Conservation (phyloP, 1,140 invertebrate species). For the Drosophila sulfurigaster region DNA sequence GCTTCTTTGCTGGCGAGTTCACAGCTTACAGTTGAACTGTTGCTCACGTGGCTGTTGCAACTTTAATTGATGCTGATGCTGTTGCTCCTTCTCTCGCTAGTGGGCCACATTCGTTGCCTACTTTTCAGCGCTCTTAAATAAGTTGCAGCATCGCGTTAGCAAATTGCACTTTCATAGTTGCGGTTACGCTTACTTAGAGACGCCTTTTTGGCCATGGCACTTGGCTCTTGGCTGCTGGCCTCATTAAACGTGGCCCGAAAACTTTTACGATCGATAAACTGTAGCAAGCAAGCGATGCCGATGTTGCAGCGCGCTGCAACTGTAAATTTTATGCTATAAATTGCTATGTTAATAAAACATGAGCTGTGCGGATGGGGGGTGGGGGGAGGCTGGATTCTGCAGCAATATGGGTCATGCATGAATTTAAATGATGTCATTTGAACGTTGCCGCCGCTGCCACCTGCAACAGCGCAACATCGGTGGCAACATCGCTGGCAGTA, state of each 20-base stretch:
- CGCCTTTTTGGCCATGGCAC: constrained; percentile 38
- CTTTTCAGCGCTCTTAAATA: constrained; percentile 41
- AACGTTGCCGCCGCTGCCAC: constrained; percentile 51
- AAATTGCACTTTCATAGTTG: constrained; percentile 52
- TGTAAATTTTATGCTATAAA: constrained; percentile 80
- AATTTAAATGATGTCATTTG: constrained; percentile 82
- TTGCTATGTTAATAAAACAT: constrained; percentile 82
- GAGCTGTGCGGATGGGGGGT: constrained; percentile 41
- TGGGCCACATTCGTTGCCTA: constrained; percentile 55
- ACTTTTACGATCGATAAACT: constrained; percentile 48
- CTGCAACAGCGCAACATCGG: constrained; percentile 8
- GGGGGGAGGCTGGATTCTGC: constrained; percentile 20
- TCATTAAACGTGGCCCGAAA: constrained; percentile 46
- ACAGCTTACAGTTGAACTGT: constrained; percentile 14
- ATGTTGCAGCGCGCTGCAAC: constrained; percentile 40
- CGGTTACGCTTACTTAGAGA: constrained; percentile 49
- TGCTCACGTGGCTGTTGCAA: constrained; percentile 38
- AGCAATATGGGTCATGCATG: constrained; percentile 79
- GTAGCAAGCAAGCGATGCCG: constrained; percentile 13
- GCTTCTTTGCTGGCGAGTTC: constrained; percentile 4
- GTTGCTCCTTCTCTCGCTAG: not conserved
- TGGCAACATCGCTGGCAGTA: not conserved
- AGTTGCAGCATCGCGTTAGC: constrained; percentile 22
- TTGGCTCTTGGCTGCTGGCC: constrained; percentile 39
- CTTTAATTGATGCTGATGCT: constrained; percentile 37